These are phyloP conservation scores for Thera britannica DNA, from an alignment of 2,888 invertebrate species.

Conservation along the genomic window DNA sequence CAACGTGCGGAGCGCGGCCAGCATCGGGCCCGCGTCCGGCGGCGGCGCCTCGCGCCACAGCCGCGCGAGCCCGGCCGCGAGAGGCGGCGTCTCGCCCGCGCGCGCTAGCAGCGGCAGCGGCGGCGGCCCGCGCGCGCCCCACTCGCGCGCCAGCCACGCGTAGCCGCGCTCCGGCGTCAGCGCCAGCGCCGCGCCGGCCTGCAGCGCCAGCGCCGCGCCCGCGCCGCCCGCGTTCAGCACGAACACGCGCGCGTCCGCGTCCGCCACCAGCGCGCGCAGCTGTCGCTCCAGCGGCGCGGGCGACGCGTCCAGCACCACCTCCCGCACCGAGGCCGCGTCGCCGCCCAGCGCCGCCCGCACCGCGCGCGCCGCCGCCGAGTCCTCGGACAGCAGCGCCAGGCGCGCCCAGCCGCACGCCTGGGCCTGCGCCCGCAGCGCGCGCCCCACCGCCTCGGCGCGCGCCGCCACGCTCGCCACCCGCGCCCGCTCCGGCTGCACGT, in stretches of 20 bases:
- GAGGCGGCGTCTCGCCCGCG: constrained; percentile 34
- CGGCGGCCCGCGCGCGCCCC: constrained; percentile 38
- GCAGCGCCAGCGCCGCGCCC: constrained; percentile 88
- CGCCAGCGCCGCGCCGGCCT: constrained; percentile 68
- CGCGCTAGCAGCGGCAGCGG: constrained; percentile 50
- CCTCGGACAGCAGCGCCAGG: constrained; percentile 19
- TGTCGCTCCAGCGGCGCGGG: constrained; percentile 71
- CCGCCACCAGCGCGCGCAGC: constrained; percentile 15
- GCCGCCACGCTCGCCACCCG: constrained; percentile 12
- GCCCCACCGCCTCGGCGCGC: constrained; percentile 21
- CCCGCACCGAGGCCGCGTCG: background rate
- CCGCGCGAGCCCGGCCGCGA: background rate
- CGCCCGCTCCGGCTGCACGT: constrained; percentile 28
- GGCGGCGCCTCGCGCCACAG: constrained; percentile 34
- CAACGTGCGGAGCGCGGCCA: constrained; percentile 46
- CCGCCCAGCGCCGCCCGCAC: constrained; percentile 28
- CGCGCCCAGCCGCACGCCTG: constrained; percentile 10
- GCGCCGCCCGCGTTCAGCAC: constrained; percentile 90
- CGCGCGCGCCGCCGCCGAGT: constrained; percentile 18
- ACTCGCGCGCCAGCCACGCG: constrained; percentile 62
- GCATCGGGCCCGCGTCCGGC: constrained; percentile 38
- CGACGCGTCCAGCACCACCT: constrained; percentile 1
- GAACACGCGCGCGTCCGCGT: constrained; percentile 88
- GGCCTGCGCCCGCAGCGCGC: background rate
- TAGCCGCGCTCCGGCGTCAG: constrained; percentile 74